Base-by-base conservation (phyloP, 2,113 vertebrate species). In the Acrocephalus arundinaceus region DNA sequence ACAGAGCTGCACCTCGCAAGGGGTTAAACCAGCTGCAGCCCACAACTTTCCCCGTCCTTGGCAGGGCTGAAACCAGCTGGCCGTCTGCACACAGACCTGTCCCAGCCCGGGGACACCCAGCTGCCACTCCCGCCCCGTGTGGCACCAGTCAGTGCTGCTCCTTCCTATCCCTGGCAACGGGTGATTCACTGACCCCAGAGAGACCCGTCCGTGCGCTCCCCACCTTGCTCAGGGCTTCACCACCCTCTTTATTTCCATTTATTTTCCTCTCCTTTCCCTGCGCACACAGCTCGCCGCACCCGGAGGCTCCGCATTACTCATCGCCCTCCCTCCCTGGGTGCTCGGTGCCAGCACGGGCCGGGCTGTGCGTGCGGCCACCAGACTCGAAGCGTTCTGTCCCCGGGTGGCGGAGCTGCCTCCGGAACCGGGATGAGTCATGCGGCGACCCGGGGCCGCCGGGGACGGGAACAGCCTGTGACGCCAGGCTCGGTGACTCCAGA, bases 71-170 rank as follows among this genome's bases (percentile, higher is more conserved):
- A 7, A 21, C 1, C 62, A 54, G 28, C 61, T 27, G 3, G 31
- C 43, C 51, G 59, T 3, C 10, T 3, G 61, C 41, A 13, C 87
- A 23, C 30, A 19, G 43, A 31, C 21, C 41, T 35, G 46, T 52
- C 55, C 61, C 67, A 58, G 6, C 5, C 11, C 0, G 1, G 57
- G 35, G 82, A 31, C 80, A 35, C 49, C 6, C 45, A 20, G 37
- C 67, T 10, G 16, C 15, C 49, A 13, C 33, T 49, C 37, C 19
- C 2, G 0, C 17, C 45, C 41, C 2, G 0, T 7, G 21, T 19
- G 48, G 33, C 54, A 52, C 74, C 11, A 0, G 45, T 39, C 3
- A 3, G 23, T 0, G 80, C 23, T 27, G 46, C 45, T 82, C 45
- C 91, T 59, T 48, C 87, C 73, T 74, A 48, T 31, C 15, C 41